A percentile compares a stretch with the other conserved stretches of the same genome.
Conservation (phyloP, 1,140 invertebrate genomes). For the Drosophila truncata region DNA sequence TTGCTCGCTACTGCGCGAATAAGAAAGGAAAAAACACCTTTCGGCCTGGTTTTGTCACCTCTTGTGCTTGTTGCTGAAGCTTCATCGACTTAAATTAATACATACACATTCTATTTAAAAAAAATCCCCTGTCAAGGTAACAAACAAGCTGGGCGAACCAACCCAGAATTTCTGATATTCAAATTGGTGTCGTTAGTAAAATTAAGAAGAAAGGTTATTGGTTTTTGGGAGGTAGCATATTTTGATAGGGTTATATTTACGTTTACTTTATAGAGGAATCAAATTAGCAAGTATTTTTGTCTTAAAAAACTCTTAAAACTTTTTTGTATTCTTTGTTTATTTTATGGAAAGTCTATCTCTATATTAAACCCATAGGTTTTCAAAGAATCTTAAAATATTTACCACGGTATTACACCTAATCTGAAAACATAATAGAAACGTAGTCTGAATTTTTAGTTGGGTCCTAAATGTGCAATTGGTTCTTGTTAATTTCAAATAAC, state of each 20-base stretch:
- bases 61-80: constrained; percentile 59
- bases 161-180: not conserved
- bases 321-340: no score
- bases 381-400: no score
- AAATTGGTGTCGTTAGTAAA: not conserved
- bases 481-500: no score
- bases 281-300: no score
- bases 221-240: not conserved
- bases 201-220: not conserved
- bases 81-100: constrained; percentile 74
- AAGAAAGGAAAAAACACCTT: constrained; percentile 9
- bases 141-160: not conserved
- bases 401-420: no score
- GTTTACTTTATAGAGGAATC: not conserved
- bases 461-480: no score
- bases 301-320: no score
- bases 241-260: not conserved
- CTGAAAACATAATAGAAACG: no score
- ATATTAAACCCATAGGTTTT: no score
- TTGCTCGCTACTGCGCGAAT: constrained; percentile 11
- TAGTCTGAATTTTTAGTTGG: no score
- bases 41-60: constrained; percentile 63
- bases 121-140: constrained; percentile 2
- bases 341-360: no score
- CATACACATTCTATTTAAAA: constrained; percentile 56